phyloP scores from a whole-genome alignment of 2,888 invertebrate species.

The Helleia helle region DNA sequence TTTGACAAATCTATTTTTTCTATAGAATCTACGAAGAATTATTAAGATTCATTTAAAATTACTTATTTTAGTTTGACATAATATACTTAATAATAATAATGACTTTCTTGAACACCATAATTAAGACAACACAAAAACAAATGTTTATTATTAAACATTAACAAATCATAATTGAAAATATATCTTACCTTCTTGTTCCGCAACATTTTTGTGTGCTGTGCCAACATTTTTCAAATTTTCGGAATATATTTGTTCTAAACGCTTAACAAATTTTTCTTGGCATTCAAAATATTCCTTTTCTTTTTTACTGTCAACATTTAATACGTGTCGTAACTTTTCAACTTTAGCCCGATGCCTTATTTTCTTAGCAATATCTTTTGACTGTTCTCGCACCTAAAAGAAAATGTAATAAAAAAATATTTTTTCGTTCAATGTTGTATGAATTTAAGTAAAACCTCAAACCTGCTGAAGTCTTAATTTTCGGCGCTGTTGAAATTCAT shows the following conservation, averaged over 20 bases:
- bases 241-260: constrained; percentile 47
- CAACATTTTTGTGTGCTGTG: constrained; percentile 45
- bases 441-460: constrained; percentile 25
- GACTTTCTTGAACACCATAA: no score
- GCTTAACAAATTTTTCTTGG: constrained; percentile 52
- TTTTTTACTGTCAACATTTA: constrained; percentile 43
- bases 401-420: constrained; percentile 13
- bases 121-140: no score
- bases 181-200: constrained; percentile 39
- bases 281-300: constrained; percentile 48
- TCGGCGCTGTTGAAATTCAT: constrained; percentile 60
- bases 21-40: constrained; percentile 27
- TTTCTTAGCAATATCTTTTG: constrained; percentile 65
- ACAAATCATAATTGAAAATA: no score
- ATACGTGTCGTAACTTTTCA: constrained; percentile 47
- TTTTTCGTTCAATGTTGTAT: neutral
- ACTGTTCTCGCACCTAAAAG: constrained; percentile 69
- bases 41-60: no score
- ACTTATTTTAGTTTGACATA: no score
- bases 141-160: no score
- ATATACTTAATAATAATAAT: no score
- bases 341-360: constrained; percentile 56
- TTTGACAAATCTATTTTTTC: constrained; percentile 45
- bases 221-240: constrained; percentile 49
- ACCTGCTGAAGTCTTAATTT: constrained; percentile 67